Conservation (phyloP, 2,888 invertebrate genomes). For the Gandaritis pyraliata region DNA sequence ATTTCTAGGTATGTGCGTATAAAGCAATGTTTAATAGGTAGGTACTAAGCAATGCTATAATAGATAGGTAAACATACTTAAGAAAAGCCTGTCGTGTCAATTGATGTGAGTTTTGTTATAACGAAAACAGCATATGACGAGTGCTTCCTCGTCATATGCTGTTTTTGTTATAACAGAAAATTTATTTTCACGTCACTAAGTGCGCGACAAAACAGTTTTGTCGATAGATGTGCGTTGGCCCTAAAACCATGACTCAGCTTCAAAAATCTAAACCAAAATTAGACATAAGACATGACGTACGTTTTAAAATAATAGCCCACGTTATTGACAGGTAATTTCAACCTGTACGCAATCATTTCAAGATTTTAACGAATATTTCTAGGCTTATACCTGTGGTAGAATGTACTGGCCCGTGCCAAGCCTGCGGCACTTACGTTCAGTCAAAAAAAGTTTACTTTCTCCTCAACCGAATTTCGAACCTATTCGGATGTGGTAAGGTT, state of each 20-base stretch:
- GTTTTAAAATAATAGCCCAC: conserved; percentile 51
- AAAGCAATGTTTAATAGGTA: too few species aligned
- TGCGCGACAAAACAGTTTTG: too few species aligned
- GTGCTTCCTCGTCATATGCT: too few species aligned
- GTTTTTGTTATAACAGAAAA: too few species aligned
- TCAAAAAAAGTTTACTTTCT: conserved; percentile 37
- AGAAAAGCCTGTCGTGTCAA: too few species aligned
- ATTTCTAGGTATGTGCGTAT: too few species aligned
- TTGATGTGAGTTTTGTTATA: too few species aligned
- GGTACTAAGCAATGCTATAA: too few species aligned
- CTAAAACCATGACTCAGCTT: background rate
- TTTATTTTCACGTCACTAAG: too few species aligned
- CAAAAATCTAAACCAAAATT: conserved; percentile 36
- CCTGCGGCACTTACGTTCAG: conserved; percentile 48
- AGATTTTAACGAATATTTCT: conserved; percentile 39
- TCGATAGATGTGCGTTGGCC: too few species aligned
- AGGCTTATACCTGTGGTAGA: conserved; percentile 39
- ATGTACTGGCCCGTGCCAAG: conserved; percentile 53
- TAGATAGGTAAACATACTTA: too few species aligned
- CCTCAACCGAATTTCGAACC: conserved; percentile 18
- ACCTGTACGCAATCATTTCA: conserved; percentile 57
- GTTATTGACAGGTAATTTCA: conserved; percentile 63
- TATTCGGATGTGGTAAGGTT: conserved; percentile 10
- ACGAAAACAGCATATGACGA: too few species aligned
- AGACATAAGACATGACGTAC: conserved; percentile 37